Percentiles rank a stretch among this genome's conserved stretches.
phyloP scores from a whole-genome alignment of 1,140 invertebrate species.

The Saccostrea glomerata region DNA sequence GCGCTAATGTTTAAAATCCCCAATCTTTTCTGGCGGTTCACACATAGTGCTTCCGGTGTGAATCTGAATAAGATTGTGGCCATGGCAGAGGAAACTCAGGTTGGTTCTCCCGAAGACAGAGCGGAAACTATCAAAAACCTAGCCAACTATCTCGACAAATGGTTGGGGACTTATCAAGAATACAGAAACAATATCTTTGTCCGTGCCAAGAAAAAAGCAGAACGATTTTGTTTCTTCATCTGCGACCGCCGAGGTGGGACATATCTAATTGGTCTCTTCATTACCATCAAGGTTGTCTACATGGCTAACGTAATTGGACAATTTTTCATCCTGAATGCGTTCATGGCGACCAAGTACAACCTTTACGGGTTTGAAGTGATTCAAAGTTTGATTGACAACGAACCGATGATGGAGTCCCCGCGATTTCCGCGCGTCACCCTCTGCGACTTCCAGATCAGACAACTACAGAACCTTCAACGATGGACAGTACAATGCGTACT shows the following conservation, averaged over 20 bases:
- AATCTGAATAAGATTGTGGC: constrained; percentile 81
- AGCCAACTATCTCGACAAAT: constrained; percentile 70
- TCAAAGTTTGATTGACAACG: constrained; percentile 72
- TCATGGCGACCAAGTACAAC: constrained; percentile 80
- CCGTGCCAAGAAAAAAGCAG: constrained; percentile 55
- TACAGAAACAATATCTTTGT: constrained; percentile 68
- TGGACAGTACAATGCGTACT: constrained; percentile 81
- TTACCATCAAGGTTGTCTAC: constrained; percentile 80
- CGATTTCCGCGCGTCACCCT: constrained; percentile 81
- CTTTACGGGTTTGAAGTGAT: constrained; percentile 79
- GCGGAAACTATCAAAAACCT: constrained; percentile 70
- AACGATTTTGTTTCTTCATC: constrained; percentile 65
- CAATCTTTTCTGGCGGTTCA: constrained; percentile 93
- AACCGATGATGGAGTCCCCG: constrained; percentile 76
- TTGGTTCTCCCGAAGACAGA: constrained; percentile 69
- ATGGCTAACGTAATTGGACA: constrained; percentile 80
- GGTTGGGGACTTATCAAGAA: constrained; percentile 59
- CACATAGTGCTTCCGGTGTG: constrained; percentile 69
- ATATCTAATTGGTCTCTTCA: constrained; percentile 80
- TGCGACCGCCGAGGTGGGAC: constrained; percentile 77
- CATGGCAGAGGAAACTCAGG: constrained; percentile 81
- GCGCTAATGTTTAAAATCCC: constrained; percentile 96
- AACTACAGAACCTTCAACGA: constrained; percentile 74
- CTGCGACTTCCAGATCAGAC: constrained; percentile 81
- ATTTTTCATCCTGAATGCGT: constrained; percentile 80